Conservation (phyloP, 23 tunicate species). For the Aplidium turbinatum region DNA sequence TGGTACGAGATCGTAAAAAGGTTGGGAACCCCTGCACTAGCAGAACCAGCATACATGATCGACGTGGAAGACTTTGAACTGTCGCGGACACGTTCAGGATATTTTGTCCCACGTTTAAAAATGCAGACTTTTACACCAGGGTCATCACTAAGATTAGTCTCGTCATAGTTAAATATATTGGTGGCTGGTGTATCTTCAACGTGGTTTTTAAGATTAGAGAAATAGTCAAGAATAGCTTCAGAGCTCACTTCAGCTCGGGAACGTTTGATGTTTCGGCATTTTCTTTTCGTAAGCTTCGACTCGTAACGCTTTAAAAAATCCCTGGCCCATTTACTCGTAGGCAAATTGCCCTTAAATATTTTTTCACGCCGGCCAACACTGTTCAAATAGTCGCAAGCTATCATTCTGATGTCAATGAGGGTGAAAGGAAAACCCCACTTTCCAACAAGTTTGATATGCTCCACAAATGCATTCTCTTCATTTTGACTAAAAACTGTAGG, state of each 20-base stretch:
- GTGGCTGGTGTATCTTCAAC: constrained; percentile 1
- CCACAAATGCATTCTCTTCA: not conserved
- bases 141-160: constrained; percentile 12
- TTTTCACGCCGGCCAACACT: not conserved
- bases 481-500: too few relatives aligned
- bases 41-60: constrained; percentile 16
- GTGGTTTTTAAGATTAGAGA: constrained; percentile 2
- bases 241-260: constrained; percentile 1
- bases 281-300: not conserved
- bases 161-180: constrained; percentile 15
- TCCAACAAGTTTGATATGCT: constrained; percentile 11
- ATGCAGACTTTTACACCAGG: constrained; percentile 10
- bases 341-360: not conserved
- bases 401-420: constrained; percentile 1
- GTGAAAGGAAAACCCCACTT: constrained; percentile 15
- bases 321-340: constrained; percentile 14
- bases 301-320: constrained; percentile 8
- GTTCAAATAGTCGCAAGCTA: not conserved
- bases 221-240: too few relatives aligned
- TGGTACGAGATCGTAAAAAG: too few relatives aligned
- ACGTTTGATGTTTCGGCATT: constrained; percentile 15
- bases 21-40: too few relatives aligned
- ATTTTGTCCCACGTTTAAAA: constrained; percentile 24
- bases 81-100: constrained; percentile 12
- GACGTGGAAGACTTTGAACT: constrained; percentile 11